A percentile compares a stretch with the other conserved stretches of the same genome.
Conservation (phyloP, 2,888 invertebrate genomes). For the Thymelicus lineola region DNA sequence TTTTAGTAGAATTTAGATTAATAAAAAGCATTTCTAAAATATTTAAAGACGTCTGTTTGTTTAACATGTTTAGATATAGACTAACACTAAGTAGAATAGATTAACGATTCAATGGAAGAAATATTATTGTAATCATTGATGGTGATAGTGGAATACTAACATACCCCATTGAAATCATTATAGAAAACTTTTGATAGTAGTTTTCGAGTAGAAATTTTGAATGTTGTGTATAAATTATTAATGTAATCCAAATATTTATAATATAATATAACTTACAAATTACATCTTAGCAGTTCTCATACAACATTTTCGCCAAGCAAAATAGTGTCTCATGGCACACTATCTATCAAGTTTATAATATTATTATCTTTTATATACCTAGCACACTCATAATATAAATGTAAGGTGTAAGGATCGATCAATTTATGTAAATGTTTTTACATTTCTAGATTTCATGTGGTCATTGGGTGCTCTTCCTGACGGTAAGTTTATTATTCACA, state of each 20-base stretch:
- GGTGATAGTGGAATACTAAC: slow-evolving; percentile 71
- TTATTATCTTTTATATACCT: slow-evolving; percentile 45
- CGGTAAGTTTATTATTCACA: slow-evolving; percentile 89
- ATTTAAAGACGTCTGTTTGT: slow-evolving; percentile 83
- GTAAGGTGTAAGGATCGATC: slow-evolving; percentile 80
- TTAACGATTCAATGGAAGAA: slow-evolving; percentile 70
- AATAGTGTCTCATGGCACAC: slow-evolving; percentile 83
- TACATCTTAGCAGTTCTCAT: slow-evolving; percentile 63
- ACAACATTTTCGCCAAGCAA: slow-evolving; percentile 77
- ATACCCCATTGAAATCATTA: slow-evolving; percentile 71
- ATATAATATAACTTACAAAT: slow-evolving; percentile 58
- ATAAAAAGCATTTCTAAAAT: slow-evolving; percentile 83
- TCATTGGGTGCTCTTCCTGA: slow-evolving; percentile 99
- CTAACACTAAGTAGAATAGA: slow-evolving; percentile 83
- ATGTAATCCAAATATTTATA: slow-evolving; percentile 61
- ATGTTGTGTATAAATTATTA: slow-evolving; percentile 65
- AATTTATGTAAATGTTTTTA: slow-evolving; percentile 86
- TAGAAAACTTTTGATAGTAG: slow-evolving; percentile 69
- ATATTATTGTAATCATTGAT: slow-evolving; percentile 52
- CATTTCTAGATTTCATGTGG: slow-evolving; percentile 98
- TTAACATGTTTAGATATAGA: slow-evolving; percentile 85
- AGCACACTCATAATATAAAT: slow-evolving; percentile 66
- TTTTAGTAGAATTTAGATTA: slow-evolving; percentile 78
- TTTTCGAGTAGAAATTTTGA: slow-evolving; percentile 61
- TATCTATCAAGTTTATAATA: slow-evolving; percentile 53